phyloP scores from a whole-genome alignment of 92 coral and sea anemone species.

The Phenganax subtilis region DNA sequence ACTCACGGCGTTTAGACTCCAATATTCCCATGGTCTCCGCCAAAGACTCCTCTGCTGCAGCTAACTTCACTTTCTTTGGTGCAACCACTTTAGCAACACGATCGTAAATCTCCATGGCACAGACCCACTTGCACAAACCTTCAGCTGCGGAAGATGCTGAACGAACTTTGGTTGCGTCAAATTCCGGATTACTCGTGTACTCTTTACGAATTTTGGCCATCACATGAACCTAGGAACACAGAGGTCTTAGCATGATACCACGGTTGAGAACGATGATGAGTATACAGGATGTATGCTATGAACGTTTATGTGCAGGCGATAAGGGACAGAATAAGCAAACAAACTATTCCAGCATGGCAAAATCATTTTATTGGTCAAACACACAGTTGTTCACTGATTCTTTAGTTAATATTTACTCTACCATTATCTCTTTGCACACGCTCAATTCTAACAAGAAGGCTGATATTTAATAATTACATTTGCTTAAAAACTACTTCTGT shows the following conservation, averaged over 20 bases:
- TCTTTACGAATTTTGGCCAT: conserved; percentile 99
- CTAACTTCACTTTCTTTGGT: conserved; percentile 85
- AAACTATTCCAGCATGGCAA: too few species aligned
- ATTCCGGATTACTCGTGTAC: conserved; percentile 95
- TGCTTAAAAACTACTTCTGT: too few species aligned
- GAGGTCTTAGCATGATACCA: neutral
- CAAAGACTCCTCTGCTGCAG: conserved; percentile 88
- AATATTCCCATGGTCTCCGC: conserved; percentile 90
- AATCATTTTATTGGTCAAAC: too few species aligned
- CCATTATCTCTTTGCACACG: too few species aligned
- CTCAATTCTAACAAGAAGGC: too few species aligned
- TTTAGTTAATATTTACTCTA: too few species aligned
- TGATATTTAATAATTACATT: too few species aligned
- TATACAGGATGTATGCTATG: too few species aligned
- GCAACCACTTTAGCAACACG: conserved; percentile 99
- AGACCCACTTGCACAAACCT: conserved; percentile 97
- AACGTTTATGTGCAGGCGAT: too few species aligned
- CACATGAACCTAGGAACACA: conserved; percentile 58
- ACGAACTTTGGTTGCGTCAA: conserved; percentile 92
- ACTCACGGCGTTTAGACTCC: conserved; percentile 81
- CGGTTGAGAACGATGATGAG: too few species aligned
- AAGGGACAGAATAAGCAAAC: too few species aligned
- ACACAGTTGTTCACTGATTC: too few species aligned
- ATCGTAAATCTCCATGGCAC: conserved; percentile 93
- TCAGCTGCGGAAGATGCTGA: conserved; percentile 99